Percentiles rank a stretch among this genome's conserved stretches.
Conservation (phyloP, 2,113 vertebrate genomes). For the Hippoglossus stenolepis region DNA sequence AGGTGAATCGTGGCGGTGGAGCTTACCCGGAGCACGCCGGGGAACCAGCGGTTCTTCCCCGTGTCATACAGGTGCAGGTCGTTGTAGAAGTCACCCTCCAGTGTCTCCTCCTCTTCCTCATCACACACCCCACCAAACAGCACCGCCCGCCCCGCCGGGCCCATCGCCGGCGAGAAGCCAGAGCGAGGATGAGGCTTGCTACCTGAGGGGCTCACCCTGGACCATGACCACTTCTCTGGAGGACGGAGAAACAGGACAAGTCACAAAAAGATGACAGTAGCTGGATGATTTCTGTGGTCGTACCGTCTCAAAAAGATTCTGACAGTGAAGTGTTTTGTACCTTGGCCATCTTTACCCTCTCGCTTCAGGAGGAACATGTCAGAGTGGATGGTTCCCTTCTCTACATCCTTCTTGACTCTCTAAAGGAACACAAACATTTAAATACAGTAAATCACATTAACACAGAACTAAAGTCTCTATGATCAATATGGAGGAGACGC, state of each 20-base stretch:
- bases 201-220: constrained; percentile 86
- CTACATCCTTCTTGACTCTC: constrained; percentile 95
- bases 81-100: constrained; percentile 93
- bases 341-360: constrained; percentile 85
- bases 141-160: constrained; percentile 84
- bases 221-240: constrained; percentile 92
- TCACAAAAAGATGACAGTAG: not conserved
- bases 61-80: constrained; percentile 91
- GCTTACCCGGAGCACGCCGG: constrained; percentile 86
- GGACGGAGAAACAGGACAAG: not conserved
- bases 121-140: constrained; percentile 96
- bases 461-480: fast-evolving
- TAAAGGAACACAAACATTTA: constrained; percentile 63
- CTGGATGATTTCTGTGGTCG: not conserved
- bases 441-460: not conserved
- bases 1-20: not conserved
- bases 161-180: constrained; percentile 86
- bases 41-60: constrained; percentile 91
- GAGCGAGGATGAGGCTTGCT: constrained; percentile 90
- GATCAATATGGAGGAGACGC: not conserved
- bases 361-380: constrained; percentile 93
- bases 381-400: constrained; percentile 91
- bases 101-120: constrained; percentile 93
- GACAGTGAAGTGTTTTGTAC: constrained; percentile 57
- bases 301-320: no score